A percentile compares a stretch with the other conserved stretches of the same genome.
Conservation (phyloP, 2,113 vertebrate genomes). For the Acanthisitta chloris region DNA sequence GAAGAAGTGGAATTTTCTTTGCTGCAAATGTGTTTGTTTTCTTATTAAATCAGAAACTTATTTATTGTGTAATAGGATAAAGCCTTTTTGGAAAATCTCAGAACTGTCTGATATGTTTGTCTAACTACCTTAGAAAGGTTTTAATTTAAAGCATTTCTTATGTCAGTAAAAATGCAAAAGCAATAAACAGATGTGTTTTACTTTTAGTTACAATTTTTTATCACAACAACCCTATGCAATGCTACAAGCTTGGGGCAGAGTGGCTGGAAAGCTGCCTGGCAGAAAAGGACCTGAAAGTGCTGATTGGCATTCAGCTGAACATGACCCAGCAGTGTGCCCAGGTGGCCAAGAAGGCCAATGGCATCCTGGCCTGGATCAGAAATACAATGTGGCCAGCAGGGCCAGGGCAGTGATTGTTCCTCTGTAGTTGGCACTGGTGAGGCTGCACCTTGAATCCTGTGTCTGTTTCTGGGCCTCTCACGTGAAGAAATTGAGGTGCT, state of each 20-base stretch:
- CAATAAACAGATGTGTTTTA: background rate
- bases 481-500: background rate
- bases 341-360: background rate
- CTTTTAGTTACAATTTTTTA: background rate
- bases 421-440: accelerated
- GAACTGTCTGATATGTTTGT: background rate
- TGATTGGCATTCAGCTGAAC: background rate
- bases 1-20: constrained; percentile 36
- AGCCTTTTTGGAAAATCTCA: background rate
- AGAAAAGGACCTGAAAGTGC: background rate
- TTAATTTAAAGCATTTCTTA: background rate
- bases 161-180: background rate
- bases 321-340: background rate
- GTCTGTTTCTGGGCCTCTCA: background rate
- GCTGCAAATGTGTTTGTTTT: background rate
- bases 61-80: background rate
- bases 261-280: background rate
- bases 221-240: background rate
- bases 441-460: accelerated
- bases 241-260: background rate
- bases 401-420: accelerated
- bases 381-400: background rate
- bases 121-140: background rate
- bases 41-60: background rate
- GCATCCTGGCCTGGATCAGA: accelerated